These are phyloP conservation scores for Rotaria magnacalcarata DNA, from an alignment of 2,888 invertebrate genomes.

Conservation along the genomic window DNA sequence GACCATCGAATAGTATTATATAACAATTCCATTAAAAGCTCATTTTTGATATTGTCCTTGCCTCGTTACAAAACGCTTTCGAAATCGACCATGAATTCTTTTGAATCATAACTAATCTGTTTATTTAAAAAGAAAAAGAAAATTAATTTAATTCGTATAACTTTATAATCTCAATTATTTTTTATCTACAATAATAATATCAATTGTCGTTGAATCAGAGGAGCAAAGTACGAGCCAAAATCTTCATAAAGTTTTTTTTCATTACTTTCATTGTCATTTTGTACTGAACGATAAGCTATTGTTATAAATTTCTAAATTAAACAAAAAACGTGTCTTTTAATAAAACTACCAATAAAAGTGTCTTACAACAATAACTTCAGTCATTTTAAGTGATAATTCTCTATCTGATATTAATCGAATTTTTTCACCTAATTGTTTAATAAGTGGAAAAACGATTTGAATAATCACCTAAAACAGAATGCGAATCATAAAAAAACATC, in stretches of 20 bases:
- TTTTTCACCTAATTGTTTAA: neutral
- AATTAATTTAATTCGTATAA: too few species aligned
- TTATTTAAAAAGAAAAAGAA: too few species aligned
- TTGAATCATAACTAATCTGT: too few species aligned
- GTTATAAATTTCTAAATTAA: neutral
- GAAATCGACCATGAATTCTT: too few species aligned
- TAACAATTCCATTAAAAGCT: too few species aligned
- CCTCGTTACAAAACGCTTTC: too few species aligned
- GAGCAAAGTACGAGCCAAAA: neutral
- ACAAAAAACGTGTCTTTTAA: neutral
- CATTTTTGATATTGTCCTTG: too few species aligned
- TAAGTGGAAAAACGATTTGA: neutral
- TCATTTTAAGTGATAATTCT: neutral
- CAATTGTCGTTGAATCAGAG: neutral
- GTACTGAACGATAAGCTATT: neutral
- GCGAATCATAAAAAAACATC: too few species aligned
- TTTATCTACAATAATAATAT: conserved; percentile 15
- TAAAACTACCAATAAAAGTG: neutral
- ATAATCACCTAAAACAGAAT: neutral
- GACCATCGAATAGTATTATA: too few species aligned
- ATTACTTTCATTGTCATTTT: neutral
- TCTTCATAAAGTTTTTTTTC: conserved; percentile 4
- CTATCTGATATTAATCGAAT: neutral
- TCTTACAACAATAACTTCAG: neutral
- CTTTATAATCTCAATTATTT: neutral